Evolutionary conservation across 2,888 invertebrate genomes (phyloP), one percentile per base, ranked within the genome.

Genomic region (Ligdia adustata): DNA sequence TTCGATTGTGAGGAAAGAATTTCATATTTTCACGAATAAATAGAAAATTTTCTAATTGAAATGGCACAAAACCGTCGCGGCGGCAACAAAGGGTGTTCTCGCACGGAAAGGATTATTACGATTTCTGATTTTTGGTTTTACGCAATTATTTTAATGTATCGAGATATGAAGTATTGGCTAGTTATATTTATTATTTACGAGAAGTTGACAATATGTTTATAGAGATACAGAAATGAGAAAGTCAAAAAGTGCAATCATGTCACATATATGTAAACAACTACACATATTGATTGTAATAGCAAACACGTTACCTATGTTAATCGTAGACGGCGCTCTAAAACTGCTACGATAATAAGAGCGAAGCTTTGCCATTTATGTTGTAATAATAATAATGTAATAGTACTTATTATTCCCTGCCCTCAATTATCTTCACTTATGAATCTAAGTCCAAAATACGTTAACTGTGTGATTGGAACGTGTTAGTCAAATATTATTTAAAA

Each of bases 1-100:
- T 85, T 83, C 84, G 80, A 83, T 83, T 84, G 79, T 80, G 72
- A 77, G 65, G 64, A 77, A 82, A 79, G 70, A 80, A 82, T 79
- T 79, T 82, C 72, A 80, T 81, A 78, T 83, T 82, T 75, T 75
- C 69, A 66, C 59, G 64, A 76, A 63, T 59, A 66, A 70, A 66
- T 66, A 63, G 50, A 56, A 57, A 45, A 54, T 38, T 64, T 69
- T 67, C 63, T 72, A 69, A 69, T 72, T 74, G 68, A 69, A 72
- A 73, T 66, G 62, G 63, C 57, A 63, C 57, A 59, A 60, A 61
- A 59, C 56, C 62, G 57, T 59, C 63, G 57, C 53, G 51, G 51
- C 55, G 53, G 43, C 35, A 47, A 55, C 55, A 58, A 56, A 55
- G 46, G 27, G 26, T 43, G 24, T 40, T 20, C 38, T 32, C 29